phyloP scores from a whole-genome alignment of 2,888 invertebrate species.

The Meteorus cinctellus region DNA sequence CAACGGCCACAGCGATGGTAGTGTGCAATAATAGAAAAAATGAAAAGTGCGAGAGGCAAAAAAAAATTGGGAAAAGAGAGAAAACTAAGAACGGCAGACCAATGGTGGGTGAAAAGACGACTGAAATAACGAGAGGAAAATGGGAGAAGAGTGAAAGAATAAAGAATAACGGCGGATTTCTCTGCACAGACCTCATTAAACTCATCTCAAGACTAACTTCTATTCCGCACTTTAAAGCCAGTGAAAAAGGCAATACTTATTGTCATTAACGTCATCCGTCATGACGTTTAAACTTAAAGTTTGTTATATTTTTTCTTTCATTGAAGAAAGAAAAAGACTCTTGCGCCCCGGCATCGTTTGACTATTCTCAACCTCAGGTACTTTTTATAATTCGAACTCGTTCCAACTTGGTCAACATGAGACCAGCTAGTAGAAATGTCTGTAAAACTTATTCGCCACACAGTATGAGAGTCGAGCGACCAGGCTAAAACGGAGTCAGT shows the following conservation, averaged over 20 bases:
- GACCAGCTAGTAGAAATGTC: constrained; percentile 34
- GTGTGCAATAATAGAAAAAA: constrained; percentile 12
- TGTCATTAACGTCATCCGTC: constrained; percentile 43
- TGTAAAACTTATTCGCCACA: constrained; percentile 38
- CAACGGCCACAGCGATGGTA: constrained; percentile 1
- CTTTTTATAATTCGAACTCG: constrained; percentile 44
- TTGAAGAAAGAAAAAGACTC: constrained; percentile 6
- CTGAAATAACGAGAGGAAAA: constrained; percentile 31
- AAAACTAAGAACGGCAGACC: constrained; percentile 7
- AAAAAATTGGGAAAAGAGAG: constrained; percentile 5
- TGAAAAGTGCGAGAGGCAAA: constrained; percentile 20
- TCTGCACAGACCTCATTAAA: constrained; percentile 39
- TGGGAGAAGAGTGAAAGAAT: constrained; percentile 20
- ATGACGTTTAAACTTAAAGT: constrained; percentile 42
- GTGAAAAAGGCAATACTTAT: constrained; percentile 39
- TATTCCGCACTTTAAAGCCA: constrained; percentile 24
- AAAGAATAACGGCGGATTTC: constrained; percentile 15
- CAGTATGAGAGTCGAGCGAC: constrained; percentile 20
- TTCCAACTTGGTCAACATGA: constrained; percentile 42
- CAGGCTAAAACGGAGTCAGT: constrained; percentile 9
- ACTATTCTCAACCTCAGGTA: constrained; percentile 20
- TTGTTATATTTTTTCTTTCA: constrained; percentile 10
- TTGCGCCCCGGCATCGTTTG: constrained; percentile 2
- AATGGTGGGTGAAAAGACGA: constrained; percentile 10
- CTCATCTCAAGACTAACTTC: constrained; percentile 28